Conservation (phyloP, 2,113 vertebrate species). For the Nerophis ophidion region DNA sequence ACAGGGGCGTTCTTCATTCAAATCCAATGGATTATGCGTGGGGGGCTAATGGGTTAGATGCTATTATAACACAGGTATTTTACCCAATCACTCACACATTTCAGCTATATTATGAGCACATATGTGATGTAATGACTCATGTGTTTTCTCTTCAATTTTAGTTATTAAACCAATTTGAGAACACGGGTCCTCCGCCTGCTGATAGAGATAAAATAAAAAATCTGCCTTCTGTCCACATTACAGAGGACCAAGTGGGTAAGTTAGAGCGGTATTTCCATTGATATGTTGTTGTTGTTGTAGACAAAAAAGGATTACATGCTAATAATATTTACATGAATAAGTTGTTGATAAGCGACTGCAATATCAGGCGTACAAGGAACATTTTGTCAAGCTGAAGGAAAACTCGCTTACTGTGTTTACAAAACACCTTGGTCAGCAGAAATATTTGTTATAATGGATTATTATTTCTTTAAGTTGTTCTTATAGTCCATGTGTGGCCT, state of each 20-base stretch:
- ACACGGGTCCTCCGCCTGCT: constrained; percentile 93
- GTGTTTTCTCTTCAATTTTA: constrained; percentile 37
- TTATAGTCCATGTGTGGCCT: not conserved
- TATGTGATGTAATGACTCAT: not conserved
- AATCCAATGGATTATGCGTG: constrained; percentile 97
- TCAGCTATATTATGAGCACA: not conserved
- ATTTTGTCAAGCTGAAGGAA: not conserved
- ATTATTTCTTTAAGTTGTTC: not conserved
- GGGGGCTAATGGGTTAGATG: constrained; percentile 91
- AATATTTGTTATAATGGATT: not conserved
- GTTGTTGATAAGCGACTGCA: too few relatives aligned
- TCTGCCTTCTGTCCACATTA: constrained; percentile 86
- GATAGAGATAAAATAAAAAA: constrained; percentile 95
- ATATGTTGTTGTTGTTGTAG: not conserved
- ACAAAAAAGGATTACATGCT: not conserved
- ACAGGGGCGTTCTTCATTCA: constrained; percentile 92
- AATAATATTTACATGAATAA: too few relatives aligned
- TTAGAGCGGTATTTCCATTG: constrained; percentile 3
- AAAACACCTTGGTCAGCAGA: not conserved
- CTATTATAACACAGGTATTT: constrained; percentile 92
- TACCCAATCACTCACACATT: not conserved
- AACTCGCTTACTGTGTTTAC: too few relatives aligned
- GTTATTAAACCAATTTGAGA: constrained; percentile 99
- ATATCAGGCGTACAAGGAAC: too few relatives aligned
- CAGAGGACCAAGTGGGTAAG: constrained; percentile 91